Evolutionary conservation across 2,888 invertebrate genomes (phyloP).

Genomic region (Tanytarsus gracilentus): DNA sequence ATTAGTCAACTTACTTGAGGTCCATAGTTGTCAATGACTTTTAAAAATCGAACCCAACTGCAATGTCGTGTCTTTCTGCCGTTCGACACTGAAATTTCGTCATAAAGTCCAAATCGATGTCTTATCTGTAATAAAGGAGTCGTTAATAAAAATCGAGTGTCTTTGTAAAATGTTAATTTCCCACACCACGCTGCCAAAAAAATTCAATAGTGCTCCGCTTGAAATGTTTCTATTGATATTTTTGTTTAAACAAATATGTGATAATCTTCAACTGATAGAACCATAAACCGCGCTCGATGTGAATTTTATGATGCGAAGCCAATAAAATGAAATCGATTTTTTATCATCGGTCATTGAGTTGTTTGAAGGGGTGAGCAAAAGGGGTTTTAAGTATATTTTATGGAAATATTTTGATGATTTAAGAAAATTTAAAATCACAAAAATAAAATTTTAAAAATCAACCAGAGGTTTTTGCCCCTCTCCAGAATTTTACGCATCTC

Average conservation of each 20-base stretch:
- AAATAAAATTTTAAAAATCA: too few relatives aligned
- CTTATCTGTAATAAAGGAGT: slow-evolving; percentile 58
- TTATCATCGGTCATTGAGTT: neutral
- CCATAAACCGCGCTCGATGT: neutral
- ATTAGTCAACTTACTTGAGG: slow-evolving; percentile 43
- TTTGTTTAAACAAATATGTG: slow-evolving; percentile 28
- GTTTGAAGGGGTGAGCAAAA: too few relatives aligned
- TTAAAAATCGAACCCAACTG: slow-evolving; percentile 88
- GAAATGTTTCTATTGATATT: slow-evolving; percentile 1
- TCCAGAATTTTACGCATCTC: too few relatives aligned
- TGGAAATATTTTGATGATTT: too few relatives aligned
- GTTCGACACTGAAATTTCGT: slow-evolving; percentile 68
- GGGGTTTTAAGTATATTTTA: too few relatives aligned
- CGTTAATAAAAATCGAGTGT: neutral
- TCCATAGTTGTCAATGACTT: slow-evolving; percentile 67
- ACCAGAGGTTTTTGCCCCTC: too few relatives aligned
- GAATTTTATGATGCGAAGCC: slow-evolving; percentile 11
- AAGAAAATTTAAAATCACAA: too few relatives aligned
- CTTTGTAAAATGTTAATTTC: neutral
- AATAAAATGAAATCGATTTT: neutral
- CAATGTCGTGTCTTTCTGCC: slow-evolving; percentile 74
- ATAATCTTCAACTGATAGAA: slow-evolving; percentile 24
- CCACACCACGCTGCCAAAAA: slow-evolving; percentile 7
- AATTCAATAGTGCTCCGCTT: neutral
- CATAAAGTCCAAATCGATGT: slow-evolving; percentile 81